phyloP scores from a whole-genome alignment of 2,888 invertebrate species.

The Gibbula magus region DNA sequence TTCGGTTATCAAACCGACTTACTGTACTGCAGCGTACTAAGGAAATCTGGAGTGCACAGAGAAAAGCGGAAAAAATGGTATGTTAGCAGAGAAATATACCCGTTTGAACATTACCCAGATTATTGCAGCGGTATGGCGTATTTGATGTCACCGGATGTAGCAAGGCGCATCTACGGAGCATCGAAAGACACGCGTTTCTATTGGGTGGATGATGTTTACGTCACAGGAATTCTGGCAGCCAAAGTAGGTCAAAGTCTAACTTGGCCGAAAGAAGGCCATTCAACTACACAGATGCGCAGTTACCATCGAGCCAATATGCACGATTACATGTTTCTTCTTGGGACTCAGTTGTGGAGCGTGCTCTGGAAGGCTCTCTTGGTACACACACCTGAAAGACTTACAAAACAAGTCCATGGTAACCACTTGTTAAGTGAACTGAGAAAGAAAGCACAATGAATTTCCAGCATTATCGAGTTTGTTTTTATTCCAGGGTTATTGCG shows the following conservation, averaged over 20 bases:
- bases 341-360: neutral
- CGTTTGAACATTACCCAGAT: conserved; percentile 54
- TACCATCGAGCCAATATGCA: neutral
- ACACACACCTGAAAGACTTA: neutral
- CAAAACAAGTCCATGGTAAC: neutral
- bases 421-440: too few species aligned
- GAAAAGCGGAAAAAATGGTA: conserved; percentile 54
- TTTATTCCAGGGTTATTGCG: too few species aligned
- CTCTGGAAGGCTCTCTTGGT: neutral
- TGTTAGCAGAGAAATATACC: conserved; percentile 49
- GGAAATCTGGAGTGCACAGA: conserved; percentile 45
- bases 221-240: conserved; percentile 57
- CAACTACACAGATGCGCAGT: neutral
- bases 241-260: conserved; percentile 31
- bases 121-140: conserved; percentile 56
- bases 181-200: conserved; percentile 46
- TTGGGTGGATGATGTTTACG: conserved; percentile 67
- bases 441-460: too few species aligned
- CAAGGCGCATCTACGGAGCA: conserved; percentile 20
- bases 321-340: neutral
- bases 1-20: conserved; percentile 41
- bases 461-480: too few species aligned
- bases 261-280: neutral
- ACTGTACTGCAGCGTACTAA: conserved; percentile 52
- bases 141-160: conserved; percentile 26